These are phyloP conservation scores for Lontra canadensis DNA, from an alignment of 2,113 vertebrate genomes.

Conservation along the genomic window DNA sequence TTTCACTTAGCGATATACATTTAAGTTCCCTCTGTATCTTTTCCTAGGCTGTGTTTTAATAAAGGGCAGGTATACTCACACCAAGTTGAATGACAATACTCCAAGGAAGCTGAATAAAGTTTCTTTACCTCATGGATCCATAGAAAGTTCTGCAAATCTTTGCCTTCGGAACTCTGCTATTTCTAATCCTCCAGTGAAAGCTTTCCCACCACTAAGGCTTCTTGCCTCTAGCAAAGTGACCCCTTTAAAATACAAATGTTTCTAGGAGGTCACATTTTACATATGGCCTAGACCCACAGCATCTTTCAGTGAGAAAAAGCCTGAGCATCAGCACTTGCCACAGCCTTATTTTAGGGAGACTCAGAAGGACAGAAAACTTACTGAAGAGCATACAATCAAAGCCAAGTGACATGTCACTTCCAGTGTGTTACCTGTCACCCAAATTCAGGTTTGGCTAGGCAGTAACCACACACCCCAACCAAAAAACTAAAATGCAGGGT, in stretches of 20 bases:
- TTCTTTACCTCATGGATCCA: background rate
- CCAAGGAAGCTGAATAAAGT: background rate
- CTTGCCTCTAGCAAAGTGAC: background rate
- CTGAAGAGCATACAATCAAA: background rate
- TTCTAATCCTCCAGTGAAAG: background rate
- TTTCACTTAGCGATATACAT: background rate
- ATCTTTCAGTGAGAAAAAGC: background rate
- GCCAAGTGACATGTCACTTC: background rate
- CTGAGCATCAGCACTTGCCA: background rate
- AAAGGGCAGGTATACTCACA: background rate
- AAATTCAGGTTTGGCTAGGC: background rate
- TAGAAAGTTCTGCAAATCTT: background rate
- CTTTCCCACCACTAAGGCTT: background rate
- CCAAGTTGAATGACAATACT: background rate
- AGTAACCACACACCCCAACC: background rate
- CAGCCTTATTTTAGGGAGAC: background rate
- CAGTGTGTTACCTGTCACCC: background rate
- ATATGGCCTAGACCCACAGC: background rate
- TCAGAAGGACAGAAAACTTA: background rate
- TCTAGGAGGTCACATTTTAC: background rate
- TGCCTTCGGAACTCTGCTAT: background rate
- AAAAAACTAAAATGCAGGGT: background rate
- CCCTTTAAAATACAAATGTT: slow-evolving; percentile 30
- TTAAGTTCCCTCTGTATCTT: background rate
- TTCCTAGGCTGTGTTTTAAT: background rate